phyloP scores from a whole-genome alignment of 2,113 vertebrate species.

The Hippotragus niger region DNA sequence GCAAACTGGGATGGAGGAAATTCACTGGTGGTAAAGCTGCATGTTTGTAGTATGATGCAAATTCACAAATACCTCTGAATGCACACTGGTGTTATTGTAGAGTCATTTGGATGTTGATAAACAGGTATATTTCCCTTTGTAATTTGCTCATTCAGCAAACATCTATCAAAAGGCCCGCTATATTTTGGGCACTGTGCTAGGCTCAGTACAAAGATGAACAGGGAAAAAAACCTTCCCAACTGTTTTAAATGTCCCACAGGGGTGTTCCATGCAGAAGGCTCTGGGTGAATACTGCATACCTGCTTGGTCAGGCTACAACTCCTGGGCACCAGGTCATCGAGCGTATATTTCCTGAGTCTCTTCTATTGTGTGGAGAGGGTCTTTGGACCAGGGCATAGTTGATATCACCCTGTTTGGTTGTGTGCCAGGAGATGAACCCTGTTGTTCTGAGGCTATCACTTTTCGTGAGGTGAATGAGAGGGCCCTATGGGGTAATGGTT shows the following conservation, averaged over 20 bases:
- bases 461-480: not conserved
- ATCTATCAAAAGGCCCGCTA: not conserved
- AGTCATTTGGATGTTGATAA: constrained; percentile 45
- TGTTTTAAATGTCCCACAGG: not conserved
- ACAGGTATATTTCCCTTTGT: not conserved
- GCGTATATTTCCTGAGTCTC: not conserved
- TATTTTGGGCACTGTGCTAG: constrained; percentile 35
- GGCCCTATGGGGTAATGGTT: not conserved
- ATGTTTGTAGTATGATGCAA: constrained; percentile 47
- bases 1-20: constrained; percentile 26
- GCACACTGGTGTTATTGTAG: not conserved
- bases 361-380: not conserved
- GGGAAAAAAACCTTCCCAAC: not conserved
- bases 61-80: constrained; percentile 40
- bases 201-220: not conserved
- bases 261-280: not conserved
- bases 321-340: not conserved
- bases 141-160: constrained; percentile 41
- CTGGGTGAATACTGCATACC: not conserved
- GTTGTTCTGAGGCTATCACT: not conserved
- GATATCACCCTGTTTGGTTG: not conserved
- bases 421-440: not conserved
- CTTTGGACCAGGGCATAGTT: not conserved
- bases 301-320: not conserved
- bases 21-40: constrained; percentile 52